These are phyloP conservation scores for Microcebus murinus DNA, from an alignment of 2,113 vertebrate genomes.

Conservation along the genomic window DNA sequence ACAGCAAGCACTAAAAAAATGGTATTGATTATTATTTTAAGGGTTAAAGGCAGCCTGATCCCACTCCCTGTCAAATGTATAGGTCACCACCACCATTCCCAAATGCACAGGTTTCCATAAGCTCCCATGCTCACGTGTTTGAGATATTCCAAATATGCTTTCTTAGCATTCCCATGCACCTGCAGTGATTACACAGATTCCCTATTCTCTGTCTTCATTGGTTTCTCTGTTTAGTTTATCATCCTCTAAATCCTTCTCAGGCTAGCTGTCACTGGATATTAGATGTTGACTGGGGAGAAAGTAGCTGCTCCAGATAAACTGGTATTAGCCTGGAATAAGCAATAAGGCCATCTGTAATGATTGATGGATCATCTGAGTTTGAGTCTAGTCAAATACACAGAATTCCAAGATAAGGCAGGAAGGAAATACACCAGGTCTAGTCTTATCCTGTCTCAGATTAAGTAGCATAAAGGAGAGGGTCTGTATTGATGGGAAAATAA, in stretches of 20 bases:
- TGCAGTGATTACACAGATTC: background rate
- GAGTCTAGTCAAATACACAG: background rate
- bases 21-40: background rate
- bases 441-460: slow-evolving; percentile 40
- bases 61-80: background rate
- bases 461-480: background rate
- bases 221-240: slow-evolving; percentile 54
- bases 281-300: slow-evolving; percentile 41
- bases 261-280: slow-evolving; percentile 46
- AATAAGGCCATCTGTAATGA: slow-evolving; percentile 29
- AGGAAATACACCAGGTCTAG: slow-evolving; percentile 38
- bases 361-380: slow-evolving; percentile 5
- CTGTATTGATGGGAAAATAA: background rate
- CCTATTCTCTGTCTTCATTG: background rate
- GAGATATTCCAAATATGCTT: background rate
- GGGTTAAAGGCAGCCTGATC: background rate
- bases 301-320: slow-evolving; percentile 17
- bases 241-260: slow-evolving; percentile 53
- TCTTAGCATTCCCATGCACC: background rate
- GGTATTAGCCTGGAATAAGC: slow-evolving; percentile 52
- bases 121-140: background rate
- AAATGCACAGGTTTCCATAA: background rate
- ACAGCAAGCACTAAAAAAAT: background rate
- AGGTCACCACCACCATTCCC: accelerated
- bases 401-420: slow-evolving; percentile 60